Evolutionary conservation across 2,888 invertebrate species (phyloP).

Genomic region (Agrenia bidenticulata): DNA sequence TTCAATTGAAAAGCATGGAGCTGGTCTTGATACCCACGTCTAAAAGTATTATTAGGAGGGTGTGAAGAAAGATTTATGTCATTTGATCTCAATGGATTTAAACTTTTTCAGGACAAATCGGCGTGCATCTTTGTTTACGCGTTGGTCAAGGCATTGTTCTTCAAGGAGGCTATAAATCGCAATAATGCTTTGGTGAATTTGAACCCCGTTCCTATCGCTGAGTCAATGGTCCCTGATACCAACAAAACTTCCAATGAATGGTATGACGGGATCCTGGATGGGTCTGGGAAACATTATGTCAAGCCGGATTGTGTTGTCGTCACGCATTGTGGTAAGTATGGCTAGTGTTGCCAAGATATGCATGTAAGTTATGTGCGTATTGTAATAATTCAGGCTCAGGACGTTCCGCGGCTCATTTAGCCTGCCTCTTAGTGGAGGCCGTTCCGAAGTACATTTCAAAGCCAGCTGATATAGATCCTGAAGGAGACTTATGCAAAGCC

Average conservation of each 20-base stretch:
- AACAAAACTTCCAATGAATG: conserved; percentile 22
- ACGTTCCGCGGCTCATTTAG: conserved; percentile 5
- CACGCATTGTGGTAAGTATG: conserved; percentile 41
- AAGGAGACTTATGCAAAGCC: conserved; percentile 34
- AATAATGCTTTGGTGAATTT: conserved; percentile 20
- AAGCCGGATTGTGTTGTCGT: conserved; percentile 42
- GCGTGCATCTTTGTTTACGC: conserved; percentile 44
- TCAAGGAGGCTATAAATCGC: conserved; percentile 32
- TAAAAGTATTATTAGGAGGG: not conserved
- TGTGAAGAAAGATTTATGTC: conserved; percentile 13
- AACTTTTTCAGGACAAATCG: conserved; percentile 45
- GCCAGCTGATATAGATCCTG: conserved; percentile 22
- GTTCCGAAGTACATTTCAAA: conserved; percentile 40
- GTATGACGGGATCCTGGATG: conserved; percentile 41
- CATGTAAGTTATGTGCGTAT: too few relatives aligned
- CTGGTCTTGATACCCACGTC: not conserved
- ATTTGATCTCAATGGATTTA: conserved; percentile 23
- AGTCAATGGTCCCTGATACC: not conserved
- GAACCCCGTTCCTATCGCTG: conserved; percentile 20
- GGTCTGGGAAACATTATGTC: conserved; percentile 22
- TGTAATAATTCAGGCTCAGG: conserved; percentile 10
- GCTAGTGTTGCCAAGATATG: too few relatives aligned
- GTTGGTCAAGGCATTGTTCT: conserved; percentile 42
- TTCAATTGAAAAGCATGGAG: not conserved
- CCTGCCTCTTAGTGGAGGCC: conserved; percentile 21